Conservation (phyloP, 1,140 invertebrate genomes). For the Samia ricini region DNA sequence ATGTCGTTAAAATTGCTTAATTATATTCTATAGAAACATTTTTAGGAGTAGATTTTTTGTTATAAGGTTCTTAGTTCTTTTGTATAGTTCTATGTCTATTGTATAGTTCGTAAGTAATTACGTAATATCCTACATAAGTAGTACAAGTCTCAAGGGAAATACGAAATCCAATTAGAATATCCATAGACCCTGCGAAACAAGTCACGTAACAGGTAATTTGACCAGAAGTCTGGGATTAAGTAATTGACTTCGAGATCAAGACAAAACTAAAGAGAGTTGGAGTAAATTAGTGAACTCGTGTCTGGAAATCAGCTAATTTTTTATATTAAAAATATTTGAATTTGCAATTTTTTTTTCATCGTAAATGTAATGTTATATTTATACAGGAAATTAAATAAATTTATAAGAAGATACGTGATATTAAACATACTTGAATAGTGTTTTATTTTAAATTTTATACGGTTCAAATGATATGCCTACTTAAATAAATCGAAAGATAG, state of each 20-base stretch:
- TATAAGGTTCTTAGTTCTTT: background rate
- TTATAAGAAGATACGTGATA: too few species aligned
- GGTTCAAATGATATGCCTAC: too few species aligned
- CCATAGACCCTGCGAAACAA: constrained; percentile 19
- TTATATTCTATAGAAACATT: too few species aligned
- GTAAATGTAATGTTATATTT: too few species aligned
- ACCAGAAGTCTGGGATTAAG: constrained; percentile 22
- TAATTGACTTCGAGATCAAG: constrained; percentile 21
- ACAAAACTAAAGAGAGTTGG: background rate
- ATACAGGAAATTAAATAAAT: too few species aligned
- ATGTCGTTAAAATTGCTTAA: too few species aligned
- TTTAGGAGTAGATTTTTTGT: background rate
- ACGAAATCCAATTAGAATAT: constrained; percentile 28
- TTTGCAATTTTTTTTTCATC: too few species aligned
- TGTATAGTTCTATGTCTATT: background rate
- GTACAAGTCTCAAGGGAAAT: constrained; percentile 20
- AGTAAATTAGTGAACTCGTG: background rate
- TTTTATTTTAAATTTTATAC: too few species aligned
- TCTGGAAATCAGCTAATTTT: background rate
- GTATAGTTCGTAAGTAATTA: background rate
- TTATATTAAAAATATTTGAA: too few species aligned
- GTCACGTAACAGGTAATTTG: constrained; percentile 32
- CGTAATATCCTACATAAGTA: background rate
- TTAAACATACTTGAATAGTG: too few species aligned
- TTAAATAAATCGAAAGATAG: too few species aligned